Evolutionary conservation across 2,888 invertebrate genomes (phyloP).

Genomic region (Aphodius sticticus): DNA sequence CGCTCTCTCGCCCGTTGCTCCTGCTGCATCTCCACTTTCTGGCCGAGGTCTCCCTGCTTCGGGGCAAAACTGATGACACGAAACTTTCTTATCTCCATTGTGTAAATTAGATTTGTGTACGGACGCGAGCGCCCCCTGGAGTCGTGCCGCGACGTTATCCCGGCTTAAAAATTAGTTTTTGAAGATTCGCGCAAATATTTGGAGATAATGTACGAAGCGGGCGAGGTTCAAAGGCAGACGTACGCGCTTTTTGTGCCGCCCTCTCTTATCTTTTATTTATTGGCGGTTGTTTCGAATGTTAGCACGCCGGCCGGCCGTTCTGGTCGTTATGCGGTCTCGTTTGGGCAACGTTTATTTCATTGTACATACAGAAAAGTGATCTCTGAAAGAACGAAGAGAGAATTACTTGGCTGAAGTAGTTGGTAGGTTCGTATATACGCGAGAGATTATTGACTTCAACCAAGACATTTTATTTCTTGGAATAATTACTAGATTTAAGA

Average conservation of each 20-base stretch:
- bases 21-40: constrained; percentile 27
- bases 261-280: neutral
- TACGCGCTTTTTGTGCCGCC: neutral
- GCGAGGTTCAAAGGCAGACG: neutral
- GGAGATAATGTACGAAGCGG: constrained; percentile 20
- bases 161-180: constrained; percentile 37
- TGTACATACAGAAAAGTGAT: too few species aligned
- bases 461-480: too few species aligned
- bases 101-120: constrained; percentile 53
- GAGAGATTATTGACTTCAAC: too few species aligned
- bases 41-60: constrained; percentile 5
- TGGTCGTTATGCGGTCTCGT: neutral
- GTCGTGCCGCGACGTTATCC: constrained; percentile 30
- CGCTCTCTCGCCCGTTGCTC: constrained; percentile 45
- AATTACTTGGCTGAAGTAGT: too few species aligned
- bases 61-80: constrained; percentile 57
- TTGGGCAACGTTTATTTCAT: neutral
- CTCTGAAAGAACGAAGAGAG: too few species aligned
- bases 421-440: too few species aligned
- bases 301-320: neutral
- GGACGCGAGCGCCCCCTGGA: constrained; percentile 22
- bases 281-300: neutral
- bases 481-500: too few species aligned
- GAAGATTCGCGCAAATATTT: constrained; percentile 35
- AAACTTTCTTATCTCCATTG: constrained; percentile 57